A percentile compares a stretch with the other conserved stretches of the same genome.
These are phyloP conservation scores for Ptiloglossa arizonensis DNA, from an alignment of 1,140 invertebrate species.

Conservation along the genomic window DNA sequence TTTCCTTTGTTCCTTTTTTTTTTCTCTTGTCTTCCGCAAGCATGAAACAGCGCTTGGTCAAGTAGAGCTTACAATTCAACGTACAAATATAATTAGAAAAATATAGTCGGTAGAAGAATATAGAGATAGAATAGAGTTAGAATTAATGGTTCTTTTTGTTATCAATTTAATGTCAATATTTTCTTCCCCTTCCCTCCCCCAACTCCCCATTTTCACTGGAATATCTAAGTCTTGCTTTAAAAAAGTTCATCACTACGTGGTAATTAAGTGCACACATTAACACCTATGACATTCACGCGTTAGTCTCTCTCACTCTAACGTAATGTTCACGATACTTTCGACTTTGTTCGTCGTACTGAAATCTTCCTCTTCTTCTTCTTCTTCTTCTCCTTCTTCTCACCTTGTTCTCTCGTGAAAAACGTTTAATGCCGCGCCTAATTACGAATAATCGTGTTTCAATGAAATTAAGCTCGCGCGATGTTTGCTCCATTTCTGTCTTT, in stretches of 20 bases:
- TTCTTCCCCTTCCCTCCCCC: conserved; percentile 1
- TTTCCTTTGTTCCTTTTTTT: not conserved
- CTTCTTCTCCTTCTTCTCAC: too few relatives aligned
- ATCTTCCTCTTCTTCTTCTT: too few relatives aligned
- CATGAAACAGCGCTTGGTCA: conserved; percentile 74
- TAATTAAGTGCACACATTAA: conserved; percentile 47
- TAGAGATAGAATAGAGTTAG: conserved; percentile 82
- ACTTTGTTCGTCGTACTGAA: not conserved
- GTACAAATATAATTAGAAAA: conserved; percentile 83
- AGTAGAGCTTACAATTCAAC: conserved; percentile 81
- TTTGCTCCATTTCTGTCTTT: not conserved
- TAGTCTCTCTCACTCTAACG: not conserved
- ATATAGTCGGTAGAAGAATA: conserved; percentile 82
- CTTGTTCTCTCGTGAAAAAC: not conserved
- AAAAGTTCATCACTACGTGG: conserved; percentile 60
- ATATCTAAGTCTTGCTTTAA: conserved; percentile 65
- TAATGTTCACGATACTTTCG: not conserved
- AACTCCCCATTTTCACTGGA: conserved; percentile 55
- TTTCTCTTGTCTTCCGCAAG: conserved; percentile 64
- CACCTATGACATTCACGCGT: conserved; percentile 23
- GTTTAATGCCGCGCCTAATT: not conserved
- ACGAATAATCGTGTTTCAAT: not conserved
- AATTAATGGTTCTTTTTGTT: conserved; percentile 66
- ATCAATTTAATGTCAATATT: conserved; percentile 50
- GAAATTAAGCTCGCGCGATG: not conserved